Evolutionary conservation across 1,140 invertebrate species (phyloP), one percentile per base, ranked within the genome.

Genomic region (Scaptodrosophila lebanonensis): DNA sequence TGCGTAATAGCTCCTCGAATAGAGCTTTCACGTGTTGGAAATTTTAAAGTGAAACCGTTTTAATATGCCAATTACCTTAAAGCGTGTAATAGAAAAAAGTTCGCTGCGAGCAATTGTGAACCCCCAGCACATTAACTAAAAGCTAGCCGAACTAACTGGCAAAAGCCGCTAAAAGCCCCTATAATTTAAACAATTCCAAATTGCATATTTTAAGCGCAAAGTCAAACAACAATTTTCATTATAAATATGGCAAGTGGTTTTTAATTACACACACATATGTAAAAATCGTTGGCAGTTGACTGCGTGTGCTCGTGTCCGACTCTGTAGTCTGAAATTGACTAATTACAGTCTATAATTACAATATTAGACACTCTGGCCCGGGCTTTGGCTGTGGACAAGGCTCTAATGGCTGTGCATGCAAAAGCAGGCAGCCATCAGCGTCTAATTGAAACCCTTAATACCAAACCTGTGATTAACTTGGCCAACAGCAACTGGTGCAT

Each of bases 231-330:
- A 72, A 72, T 77, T 79, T 68, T 73, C 59, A 61, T 79, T 60
- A 69, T 79, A 66, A 79, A 77, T 79, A 73, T 77, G 82, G 54
- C 68, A 77, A 77, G 73, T 82, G 68, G 68, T 50, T 79, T 77
- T 77, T 77, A 77, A 77, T 77, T 82, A 69, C 68, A 71, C 47
- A n/a, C n/a, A n/a, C n/a, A n/a, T n/a, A n/a, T n/a, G n/a, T n/a
- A 36, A 57, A 52, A 52, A 49, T 22, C 36, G 50, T 44, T 66
- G 43, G 61, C 16, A 56, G 59, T 69, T 57, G 57, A 66, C 61
- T 71, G 51, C 67, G 51, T 39, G 54, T 57, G 51, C 17, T 44
- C 58, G 47, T 49, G 56, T 45, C 51, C 15, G 11, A 15, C 7
- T 18, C n/a, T 12, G 16, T 49, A 50, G 48, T 60, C 40, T 27